Conservation (phyloP, 2,113 vertebrate species). For the Solea senegalensis region DNA sequence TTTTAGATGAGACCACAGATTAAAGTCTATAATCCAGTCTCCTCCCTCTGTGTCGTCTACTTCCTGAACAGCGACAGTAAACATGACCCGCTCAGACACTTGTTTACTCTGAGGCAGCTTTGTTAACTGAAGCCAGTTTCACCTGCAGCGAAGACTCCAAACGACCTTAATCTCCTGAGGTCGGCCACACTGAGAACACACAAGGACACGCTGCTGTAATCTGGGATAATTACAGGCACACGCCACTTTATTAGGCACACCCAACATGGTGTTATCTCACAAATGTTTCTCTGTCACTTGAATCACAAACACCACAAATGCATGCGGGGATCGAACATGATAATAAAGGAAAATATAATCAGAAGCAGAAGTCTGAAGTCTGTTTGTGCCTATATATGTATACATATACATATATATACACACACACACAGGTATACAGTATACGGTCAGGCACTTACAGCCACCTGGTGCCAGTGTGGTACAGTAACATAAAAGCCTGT, state of each 20-base stretch:
- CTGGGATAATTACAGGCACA: slow-evolving; percentile 36
- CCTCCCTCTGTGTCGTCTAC: slow-evolving; percentile 38
- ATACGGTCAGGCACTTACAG: not conserved
- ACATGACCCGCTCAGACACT: slow-evolving; percentile 31
- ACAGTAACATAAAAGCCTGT: not conserved
- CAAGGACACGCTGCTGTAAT: slow-evolving; percentile 47
- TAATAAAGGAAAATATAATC: too few species aligned
- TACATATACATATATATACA: too few species aligned
- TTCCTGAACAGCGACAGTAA: slow-evolving; percentile 34
- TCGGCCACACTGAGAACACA: slow-evolving; percentile 44
- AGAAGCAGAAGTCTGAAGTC: too few species aligned
- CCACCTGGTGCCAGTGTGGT: not conserved
- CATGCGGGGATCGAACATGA: too few species aligned
- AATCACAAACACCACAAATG: too few species aligned
- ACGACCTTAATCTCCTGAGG: slow-evolving; percentile 46
- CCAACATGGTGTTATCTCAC: too few species aligned
- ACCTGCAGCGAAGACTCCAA: slow-evolving; percentile 23
- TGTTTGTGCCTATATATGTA: too few species aligned
- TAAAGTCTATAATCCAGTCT: slow-evolving; percentile 68
- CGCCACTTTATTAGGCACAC: too few species aligned
- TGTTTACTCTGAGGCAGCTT: slow-evolving; percentile 51
- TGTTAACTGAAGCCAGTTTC: slow-evolving; percentile 41
- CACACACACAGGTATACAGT: too few species aligned
- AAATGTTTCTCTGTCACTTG: too few species aligned
- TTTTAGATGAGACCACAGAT: slow-evolving; percentile 59